Percentiles rank a stretch among this genome's conserved stretches.
phyloP scores from a whole-genome alignment of 2,888 invertebrate genomes.

The Argynnis bischoffii region DNA sequence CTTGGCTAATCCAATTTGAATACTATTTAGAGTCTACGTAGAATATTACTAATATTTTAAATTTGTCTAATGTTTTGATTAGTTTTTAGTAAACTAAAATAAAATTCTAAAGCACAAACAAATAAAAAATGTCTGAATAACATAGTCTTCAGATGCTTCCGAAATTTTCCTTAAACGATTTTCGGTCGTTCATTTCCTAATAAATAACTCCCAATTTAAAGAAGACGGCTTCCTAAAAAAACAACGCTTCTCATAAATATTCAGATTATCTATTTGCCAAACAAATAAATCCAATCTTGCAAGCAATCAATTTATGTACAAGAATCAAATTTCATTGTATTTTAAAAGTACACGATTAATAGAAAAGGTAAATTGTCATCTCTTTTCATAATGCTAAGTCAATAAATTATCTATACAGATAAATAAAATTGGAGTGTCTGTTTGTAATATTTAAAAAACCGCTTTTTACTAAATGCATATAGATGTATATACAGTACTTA shows the following conservation, averaged over 20 bases:
- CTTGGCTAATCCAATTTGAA: conserved; percentile 10
- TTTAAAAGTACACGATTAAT: neutral
- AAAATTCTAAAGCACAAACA: neutral
- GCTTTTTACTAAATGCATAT: too few species aligned
- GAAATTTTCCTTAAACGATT: neutral
- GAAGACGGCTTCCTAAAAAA: conserved; percentile 25
- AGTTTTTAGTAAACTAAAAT: neutral
- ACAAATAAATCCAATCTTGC: conserved; percentile 49
- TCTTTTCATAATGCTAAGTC: too few species aligned
- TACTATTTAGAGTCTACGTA: neutral
- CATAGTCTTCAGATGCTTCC: neutral
- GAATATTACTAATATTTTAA: neutral
- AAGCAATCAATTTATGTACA: conserved; percentile 44
- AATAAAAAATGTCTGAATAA: neutral
- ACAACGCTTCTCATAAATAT: conserved; percentile 27
- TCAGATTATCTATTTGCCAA: conserved; percentile 44
- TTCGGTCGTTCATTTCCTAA: conserved; percentile 43
- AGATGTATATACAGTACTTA: too few species aligned
- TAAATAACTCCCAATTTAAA: conserved; percentile 41
- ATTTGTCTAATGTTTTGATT: neutral
- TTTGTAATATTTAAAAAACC: too few species aligned
- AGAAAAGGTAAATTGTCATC: neutral
- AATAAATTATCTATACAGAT: too few species aligned
- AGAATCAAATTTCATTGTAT: neutral
- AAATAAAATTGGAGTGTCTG: too few species aligned